Conservation (phyloP, 2,113 vertebrate species). For the Otolemur garnettii region DNA sequence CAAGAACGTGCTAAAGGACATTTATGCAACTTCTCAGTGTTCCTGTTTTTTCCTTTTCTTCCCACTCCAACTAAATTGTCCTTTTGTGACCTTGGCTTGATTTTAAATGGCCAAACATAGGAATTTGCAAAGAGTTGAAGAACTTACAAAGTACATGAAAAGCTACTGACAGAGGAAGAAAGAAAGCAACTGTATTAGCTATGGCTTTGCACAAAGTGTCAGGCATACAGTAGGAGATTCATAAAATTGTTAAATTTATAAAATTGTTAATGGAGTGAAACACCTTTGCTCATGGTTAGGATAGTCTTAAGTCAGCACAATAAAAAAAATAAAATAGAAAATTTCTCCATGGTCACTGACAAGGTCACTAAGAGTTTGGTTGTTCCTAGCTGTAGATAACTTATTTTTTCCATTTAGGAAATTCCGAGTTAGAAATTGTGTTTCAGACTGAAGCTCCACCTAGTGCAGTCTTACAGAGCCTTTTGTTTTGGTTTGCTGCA, state of each 20-base stretch:
- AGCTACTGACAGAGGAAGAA: background rate
- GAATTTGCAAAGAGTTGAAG: conserved; percentile 52
- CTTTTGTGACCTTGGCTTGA: conserved; percentile 68
- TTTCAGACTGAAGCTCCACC: conserved; percentile 23
- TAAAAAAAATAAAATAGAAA: background rate
- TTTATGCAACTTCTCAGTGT: conserved; percentile 72
- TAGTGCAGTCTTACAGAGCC: background rate
- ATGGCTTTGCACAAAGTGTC: background rate
- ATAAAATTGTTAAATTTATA: background rate
- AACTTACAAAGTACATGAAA: conserved; percentile 59
- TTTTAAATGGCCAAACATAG: conserved; percentile 34
- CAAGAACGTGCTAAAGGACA: conserved; percentile 74
- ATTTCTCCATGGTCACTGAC: background rate
- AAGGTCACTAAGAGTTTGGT: background rate
- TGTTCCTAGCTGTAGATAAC: background rate
- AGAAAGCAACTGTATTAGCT: background rate
- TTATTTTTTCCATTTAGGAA: conserved; percentile 6
- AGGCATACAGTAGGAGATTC: background rate
- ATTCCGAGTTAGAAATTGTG: background rate
- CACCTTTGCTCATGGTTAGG: background rate
- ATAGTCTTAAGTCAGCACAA: background rate
- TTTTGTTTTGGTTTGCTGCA: background rate
- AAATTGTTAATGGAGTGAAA: conserved; percentile 4
- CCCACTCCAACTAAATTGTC: conserved; percentile 46
- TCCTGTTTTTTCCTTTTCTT: conserved; percentile 31